phyloP scores from a whole-genome alignment of 2,113 vertebrate genomes.

The Xiphophorus maculatus region DNA sequence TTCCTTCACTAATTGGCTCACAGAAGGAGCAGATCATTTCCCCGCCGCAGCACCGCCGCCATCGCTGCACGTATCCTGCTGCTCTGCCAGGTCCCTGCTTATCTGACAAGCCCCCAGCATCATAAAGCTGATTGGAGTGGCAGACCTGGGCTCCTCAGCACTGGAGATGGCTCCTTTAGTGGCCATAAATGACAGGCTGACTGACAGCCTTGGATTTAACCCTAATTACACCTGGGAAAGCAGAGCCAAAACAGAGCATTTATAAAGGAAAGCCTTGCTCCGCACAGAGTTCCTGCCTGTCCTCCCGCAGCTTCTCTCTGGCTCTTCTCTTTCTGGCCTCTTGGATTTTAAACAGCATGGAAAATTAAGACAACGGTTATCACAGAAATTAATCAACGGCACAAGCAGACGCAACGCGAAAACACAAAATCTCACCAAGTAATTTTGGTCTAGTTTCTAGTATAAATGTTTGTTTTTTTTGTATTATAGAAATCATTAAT shows the following conservation, averaged over 20 bases:
- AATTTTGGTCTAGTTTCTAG: too few relatives aligned
- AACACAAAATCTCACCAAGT: too few relatives aligned
- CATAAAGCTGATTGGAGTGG: conserved; percentile 69
- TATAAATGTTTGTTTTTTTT: too few relatives aligned
- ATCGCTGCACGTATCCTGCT: neutral
- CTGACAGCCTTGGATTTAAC: conserved; percentile 63
- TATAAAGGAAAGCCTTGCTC: conserved; percentile 34
- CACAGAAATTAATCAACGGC: conserved; percentile 51
- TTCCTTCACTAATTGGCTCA: conserved; percentile 37
- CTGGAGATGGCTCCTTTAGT: conserved; percentile 56
- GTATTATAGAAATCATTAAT: neutral
- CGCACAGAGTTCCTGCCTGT: conserved; percentile 4
- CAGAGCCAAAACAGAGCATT: conserved; percentile 51
- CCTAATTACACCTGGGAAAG: conserved; percentile 67
- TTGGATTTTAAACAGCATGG: neutral
- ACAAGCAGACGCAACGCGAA: neutral
- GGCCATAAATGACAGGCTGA: conserved; percentile 63
- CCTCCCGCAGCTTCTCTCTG: conserved; percentile 15
- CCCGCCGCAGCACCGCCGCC: conserved; percentile 1
- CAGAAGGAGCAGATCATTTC: conserved; percentile 45
- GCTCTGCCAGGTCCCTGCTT: conserved; percentile 33
- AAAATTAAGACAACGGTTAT: neutral
- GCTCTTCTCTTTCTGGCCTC: conserved; percentile 25
- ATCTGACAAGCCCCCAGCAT: conserved; percentile 59
- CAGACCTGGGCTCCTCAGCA: conserved; percentile 56